A percentile compares a stretch with the other conserved stretches of the same genome.
These are phyloP conservation scores for Piliocolobus tephrosceles DNA, from an alignment of 2,113 vertebrate genomes.

Conservation along the genomic window DNA sequence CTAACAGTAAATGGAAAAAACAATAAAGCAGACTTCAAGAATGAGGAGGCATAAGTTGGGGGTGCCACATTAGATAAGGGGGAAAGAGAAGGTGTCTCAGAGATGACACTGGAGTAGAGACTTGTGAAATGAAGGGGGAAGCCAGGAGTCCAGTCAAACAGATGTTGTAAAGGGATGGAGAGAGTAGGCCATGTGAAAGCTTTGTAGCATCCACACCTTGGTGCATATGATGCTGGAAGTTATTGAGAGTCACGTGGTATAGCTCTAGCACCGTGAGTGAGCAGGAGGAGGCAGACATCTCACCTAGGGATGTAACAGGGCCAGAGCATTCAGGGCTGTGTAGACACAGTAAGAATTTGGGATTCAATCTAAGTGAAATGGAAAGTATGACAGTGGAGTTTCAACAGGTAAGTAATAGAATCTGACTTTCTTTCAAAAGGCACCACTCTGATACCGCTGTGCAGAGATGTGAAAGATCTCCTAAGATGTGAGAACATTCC, in stretches of 20 bases:
- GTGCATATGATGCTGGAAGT: neutral
- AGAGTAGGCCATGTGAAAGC: neutral
- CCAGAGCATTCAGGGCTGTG: neutral
- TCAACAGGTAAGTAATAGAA: neutral
- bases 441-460: neutral
- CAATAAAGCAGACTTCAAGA: neutral
- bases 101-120: neutral
- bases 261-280: neutral
- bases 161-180: fast-evolving
- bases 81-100: neutral
- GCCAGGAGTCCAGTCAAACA: neutral
- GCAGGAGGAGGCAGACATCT: neutral
- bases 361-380: neutral
- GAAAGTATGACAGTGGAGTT: neutral
- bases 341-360: neutral
- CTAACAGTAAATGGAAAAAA: neutral
- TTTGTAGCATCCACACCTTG: neutral
- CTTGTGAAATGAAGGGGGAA: neutral
- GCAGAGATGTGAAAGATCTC: neutral
- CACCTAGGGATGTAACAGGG: neutral
- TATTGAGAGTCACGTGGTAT: neutral
- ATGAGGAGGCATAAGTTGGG: neutral
- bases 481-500: neutral
- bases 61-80: neutral
- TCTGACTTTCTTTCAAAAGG: neutral